Evolutionary conservation across 2,797 vertebrate genomes (phyloP), one percentile per base, ranked within the genome.

Genomic region (Myiothlypis chrysogaster): DNA sequence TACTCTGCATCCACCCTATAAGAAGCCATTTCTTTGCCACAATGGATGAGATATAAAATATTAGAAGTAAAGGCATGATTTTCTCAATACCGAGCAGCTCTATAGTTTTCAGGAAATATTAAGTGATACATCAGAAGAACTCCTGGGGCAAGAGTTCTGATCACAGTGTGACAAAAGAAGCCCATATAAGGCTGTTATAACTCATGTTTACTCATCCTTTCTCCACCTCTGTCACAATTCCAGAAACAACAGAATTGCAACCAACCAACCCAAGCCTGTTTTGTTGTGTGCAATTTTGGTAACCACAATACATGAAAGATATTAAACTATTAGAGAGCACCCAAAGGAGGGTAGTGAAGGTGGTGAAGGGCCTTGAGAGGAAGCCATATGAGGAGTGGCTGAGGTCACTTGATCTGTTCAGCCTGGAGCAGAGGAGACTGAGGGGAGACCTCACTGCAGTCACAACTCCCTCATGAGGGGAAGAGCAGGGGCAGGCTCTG

Each of bases 341-440:
- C 47, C 46, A 39, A 46, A 60, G 24, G 7, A 61, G 24, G 17
- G 5, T 27, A 30, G 30, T 22, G 30, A 47, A 60, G 24, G 5
- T 61, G 16, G 47, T 61, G 55, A 69, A 47, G 27, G 30, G 17
- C 17, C 25, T 55, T 41, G 17, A 55, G 41, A 4, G 9, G 34
- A 61, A 55, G 30, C 16, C 0, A 0, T 61, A 0, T 34, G 34
- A 53, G 24, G 28, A 34, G 13, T 5, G 9, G 5, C 30, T 30
- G 41, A 55, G 24, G 47, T 47, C 8, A 3, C 41, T 69, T 18
- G 64, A 5, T 47, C 8, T 47, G 56, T 34, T 47, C 19, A 53
- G 41, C 30, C 55, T 46, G 16, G 39, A 59, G 18, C 3, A 57
- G 32, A 75, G 52, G 11, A 50, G 18, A 6, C 15, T 30, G 83